phyloP scores from a whole-genome alignment of 2,797 vertebrate species.

The Darevskia mixta region DNA sequence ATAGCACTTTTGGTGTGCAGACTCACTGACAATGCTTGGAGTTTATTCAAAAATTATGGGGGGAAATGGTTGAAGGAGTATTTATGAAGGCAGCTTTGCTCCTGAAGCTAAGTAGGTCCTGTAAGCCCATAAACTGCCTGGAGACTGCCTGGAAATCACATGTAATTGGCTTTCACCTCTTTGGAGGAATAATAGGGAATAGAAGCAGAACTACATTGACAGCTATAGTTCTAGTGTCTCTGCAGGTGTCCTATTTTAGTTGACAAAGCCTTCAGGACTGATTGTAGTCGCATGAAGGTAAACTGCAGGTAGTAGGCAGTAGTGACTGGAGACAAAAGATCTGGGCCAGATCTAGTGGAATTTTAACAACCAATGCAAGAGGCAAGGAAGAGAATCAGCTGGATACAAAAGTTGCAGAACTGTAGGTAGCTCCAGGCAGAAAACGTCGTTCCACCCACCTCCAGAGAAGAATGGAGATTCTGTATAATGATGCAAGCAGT shows the following conservation, averaged over 20 bases:
- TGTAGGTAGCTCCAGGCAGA: background rate
- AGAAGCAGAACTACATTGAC: background rate
- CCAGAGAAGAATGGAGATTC: background rate
- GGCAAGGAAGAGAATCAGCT: background rate
- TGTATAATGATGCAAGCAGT: background rate
- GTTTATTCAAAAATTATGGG: background rate
- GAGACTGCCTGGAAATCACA: background rate
- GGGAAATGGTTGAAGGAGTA: background rate
- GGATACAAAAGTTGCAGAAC: background rate
- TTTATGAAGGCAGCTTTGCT: background rate
- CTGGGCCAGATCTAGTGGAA: background rate
- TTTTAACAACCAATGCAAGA: background rate
- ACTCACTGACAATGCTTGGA: background rate
- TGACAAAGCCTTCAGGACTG: background rate
- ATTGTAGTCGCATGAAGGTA: background rate
- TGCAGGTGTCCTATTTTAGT: too few species aligned
- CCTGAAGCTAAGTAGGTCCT: background rate
- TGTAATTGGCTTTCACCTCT: background rate
- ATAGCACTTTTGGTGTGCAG: background rate
- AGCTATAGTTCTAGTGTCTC: background rate
- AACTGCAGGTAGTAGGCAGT: background rate
- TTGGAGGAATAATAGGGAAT: background rate
- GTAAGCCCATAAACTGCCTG: background rate
- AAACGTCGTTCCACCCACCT: background rate
- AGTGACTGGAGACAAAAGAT: background rate